Evolutionary conservation across 1,140 invertebrate species (phyloP).

Genomic region (Drosophila tristis): DNA sequence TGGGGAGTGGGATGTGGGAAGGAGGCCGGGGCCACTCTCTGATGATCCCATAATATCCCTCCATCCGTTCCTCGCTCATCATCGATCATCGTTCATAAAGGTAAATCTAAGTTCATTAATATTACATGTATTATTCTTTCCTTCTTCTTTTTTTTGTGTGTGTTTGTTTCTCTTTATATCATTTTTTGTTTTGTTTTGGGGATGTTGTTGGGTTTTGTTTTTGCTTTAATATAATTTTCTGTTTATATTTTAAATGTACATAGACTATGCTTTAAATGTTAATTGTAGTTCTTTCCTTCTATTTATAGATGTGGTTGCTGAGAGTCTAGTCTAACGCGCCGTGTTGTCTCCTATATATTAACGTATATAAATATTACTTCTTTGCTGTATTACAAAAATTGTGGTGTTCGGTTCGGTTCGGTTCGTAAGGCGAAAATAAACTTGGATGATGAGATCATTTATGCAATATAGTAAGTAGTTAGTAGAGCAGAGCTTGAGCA

Average conservation of each 20-base stretch:
- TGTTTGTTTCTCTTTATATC: conserved; percentile 21
- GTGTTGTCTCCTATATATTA: conserved; percentile 53
- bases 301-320: conserved; percentile 69
- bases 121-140: conserved; percentile 54
- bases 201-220: conserved; percentile 4
- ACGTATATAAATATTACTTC: conserved; percentile 35
- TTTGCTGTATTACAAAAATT: conserved; percentile 44
- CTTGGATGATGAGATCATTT: conserved; percentile 84
- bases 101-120: conserved; percentile 73
- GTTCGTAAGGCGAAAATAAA: conserved; percentile 83
- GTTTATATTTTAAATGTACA: conserved; percentile 81
- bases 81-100: conserved; percentile 60
- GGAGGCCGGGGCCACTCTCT: conserved; percentile 40
- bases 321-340: conserved; percentile 53
- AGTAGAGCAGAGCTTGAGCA: conserved; percentile 68
- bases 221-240: conserved; percentile 73
- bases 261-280: conserved; percentile 71
- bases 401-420: conserved; percentile 44
- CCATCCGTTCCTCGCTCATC: conserved; percentile 37
- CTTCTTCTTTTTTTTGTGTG: conserved; percentile 13
- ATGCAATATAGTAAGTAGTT: conserved; percentile 31
- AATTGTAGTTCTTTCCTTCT: conserved; percentile 68
- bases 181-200: conserved; percentile 37
- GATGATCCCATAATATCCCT: conserved; percentile 50
- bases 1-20: too few species aligned